Conservation (phyloP, 2,888 invertebrate genomes). For the Antheraea assamensis region DNA sequence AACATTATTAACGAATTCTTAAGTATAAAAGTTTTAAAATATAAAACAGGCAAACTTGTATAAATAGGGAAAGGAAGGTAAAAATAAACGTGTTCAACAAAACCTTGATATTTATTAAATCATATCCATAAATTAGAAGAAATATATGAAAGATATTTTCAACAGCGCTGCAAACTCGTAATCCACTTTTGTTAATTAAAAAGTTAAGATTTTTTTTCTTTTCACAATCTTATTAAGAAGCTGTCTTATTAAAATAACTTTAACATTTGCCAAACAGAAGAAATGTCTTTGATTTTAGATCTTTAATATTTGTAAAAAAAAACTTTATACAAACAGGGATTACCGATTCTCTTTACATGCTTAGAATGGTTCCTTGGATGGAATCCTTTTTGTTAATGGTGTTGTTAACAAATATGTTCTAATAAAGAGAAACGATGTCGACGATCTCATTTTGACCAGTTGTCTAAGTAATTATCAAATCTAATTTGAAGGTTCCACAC, state of each 20-base stretch:
- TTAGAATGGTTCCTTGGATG: not conserved
- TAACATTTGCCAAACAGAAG: not conserved
- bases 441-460: not conserved
- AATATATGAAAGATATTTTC: constrained; percentile 3
- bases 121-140: not conserved
- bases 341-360: not conserved
- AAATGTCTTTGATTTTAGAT: not conserved
- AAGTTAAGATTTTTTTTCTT: not conserved
- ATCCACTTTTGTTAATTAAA: constrained; percentile 1
- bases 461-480: constrained; percentile 7
- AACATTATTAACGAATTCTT: not conserved
- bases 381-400: not conserved
- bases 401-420: not conserved
- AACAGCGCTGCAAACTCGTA: not conserved
- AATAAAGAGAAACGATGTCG: not conserved
- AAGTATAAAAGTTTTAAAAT: not conserved
- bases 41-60: not conserved
- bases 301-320: not conserved
- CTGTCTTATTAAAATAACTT: not conserved
- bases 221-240: constrained; percentile 1
- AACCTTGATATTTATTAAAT: not conserved
- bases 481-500: not conserved
- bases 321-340: not conserved
- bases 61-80: not conserved
- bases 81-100: not conserved